Percentiles rank a stretch among this genome's conserved stretches.
These are phyloP conservation scores for Heptranchias perlo DNA, from an alignment of 2,113 vertebrate genomes.

Conservation along the genomic window DNA sequence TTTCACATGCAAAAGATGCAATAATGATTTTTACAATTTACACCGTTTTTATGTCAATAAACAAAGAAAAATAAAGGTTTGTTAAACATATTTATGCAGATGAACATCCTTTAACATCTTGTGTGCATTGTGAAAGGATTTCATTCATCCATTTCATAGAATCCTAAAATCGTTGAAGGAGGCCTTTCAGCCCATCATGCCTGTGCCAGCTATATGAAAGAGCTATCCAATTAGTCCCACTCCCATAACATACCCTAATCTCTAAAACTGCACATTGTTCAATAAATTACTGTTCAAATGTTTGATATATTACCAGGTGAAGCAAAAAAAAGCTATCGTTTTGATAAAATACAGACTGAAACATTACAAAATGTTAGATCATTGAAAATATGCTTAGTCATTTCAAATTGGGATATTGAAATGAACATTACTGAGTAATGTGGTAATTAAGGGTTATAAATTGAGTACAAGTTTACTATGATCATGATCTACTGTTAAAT, in stretches of 20 bases:
- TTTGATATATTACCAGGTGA: neutral
- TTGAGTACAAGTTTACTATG: neutral
- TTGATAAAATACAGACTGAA: neutral
- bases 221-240: neutral
- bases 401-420: neutral
- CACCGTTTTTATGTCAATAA: neutral
- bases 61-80: neutral
- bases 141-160: neutral
- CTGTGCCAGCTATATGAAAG: neutral
- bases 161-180: neutral
- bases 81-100: neutral
- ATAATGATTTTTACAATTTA: neutral
- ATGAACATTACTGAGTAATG: neutral
- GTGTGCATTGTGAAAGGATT: neutral
- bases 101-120: neutral
- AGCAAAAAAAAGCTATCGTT: neutral
- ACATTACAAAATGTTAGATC: neutral
- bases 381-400: neutral
- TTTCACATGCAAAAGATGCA: neutral
- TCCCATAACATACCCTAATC: neutral
- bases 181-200: neutral
- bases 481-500: slow-evolving; percentile 5
- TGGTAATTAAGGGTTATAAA: neutral
- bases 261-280: neutral
- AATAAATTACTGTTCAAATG: neutral